phyloP scores from a whole-genome alignment of 2,797 vertebrate genomes.

The Helicolenus hilgendorfi region DNA sequence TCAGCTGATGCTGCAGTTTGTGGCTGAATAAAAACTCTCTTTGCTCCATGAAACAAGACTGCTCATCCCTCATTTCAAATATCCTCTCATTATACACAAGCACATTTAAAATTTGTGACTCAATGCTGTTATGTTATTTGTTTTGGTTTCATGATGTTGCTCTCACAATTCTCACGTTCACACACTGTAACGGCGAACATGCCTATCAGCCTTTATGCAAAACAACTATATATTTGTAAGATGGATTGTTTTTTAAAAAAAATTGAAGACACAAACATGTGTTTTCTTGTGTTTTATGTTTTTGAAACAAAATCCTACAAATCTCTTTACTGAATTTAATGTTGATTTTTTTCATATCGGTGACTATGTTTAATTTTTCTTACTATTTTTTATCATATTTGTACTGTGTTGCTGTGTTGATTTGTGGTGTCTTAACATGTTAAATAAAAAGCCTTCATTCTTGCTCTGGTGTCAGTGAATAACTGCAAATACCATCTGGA shows the following conservation, averaged over 20 bases:
- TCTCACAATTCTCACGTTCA: background rate
- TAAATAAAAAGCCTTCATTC: slow-evolving; percentile 26
- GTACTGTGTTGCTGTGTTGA: background rate
- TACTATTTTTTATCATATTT: background rate
- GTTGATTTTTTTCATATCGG: background rate
- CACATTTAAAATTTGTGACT: background rate
- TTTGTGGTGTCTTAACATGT: background rate
- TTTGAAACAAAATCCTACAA: background rate
- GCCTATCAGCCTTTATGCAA: background rate
- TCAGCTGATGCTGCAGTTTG: background rate
- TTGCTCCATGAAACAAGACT: background rate
- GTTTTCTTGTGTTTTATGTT: background rate
- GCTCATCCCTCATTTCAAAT: background rate
- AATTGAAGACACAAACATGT: background rate
- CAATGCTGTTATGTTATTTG: background rate
- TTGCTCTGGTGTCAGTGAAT: background rate
- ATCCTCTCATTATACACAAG: background rate
- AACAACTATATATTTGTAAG: background rate
- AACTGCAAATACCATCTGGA: background rate
- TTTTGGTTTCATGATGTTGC: background rate
- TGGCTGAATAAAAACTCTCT: background rate
- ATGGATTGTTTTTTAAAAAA: background rate
- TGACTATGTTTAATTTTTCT: background rate
- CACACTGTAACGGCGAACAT: background rate
- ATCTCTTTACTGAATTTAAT: background rate